Conservation (phyloP, 2,797 vertebrate species). For the Lagodon rhomboides region DNA sequence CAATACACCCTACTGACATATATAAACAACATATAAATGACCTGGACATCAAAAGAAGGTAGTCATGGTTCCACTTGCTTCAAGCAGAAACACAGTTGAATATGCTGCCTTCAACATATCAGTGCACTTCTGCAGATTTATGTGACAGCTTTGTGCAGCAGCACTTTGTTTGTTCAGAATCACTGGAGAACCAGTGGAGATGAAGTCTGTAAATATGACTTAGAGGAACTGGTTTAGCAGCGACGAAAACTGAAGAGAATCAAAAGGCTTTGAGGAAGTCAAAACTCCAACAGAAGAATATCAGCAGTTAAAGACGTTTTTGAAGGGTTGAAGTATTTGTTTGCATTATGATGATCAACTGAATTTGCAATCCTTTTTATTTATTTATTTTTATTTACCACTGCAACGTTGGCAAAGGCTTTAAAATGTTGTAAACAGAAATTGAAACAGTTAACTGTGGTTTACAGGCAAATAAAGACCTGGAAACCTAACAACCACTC, state of each 20-base stretch:
- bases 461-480: too few relatives aligned
- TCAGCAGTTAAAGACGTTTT: neutral
- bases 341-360: too few relatives aligned
- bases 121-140: neutral
- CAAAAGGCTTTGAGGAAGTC: too few relatives aligned
- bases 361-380: too few relatives aligned
- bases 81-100: neutral
- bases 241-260: neutral
- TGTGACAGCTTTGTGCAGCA: slow-evolving; percentile 11
- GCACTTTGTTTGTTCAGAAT: slow-evolving; percentile 34
- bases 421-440: too few relatives aligned
- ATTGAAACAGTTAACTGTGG: too few relatives aligned
- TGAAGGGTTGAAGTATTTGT: too few relatives aligned
- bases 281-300: neutral
- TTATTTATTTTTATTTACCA: too few relatives aligned
- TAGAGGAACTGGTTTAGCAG: slow-evolving; percentile 3
- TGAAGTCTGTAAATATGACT: slow-evolving; percentile 15
- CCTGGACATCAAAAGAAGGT: neutral
- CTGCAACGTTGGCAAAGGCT: too few relatives aligned
- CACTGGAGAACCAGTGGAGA: neutral
- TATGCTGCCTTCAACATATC: neutral
- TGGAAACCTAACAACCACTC: too few relatives aligned
- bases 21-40: neutral
- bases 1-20: neutral
- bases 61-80: neutral